Percentiles rank a stretch among this genome's conserved stretches.
These are phyloP conservation scores for Pemphredon lugubris DNA, from an alignment of 2,888 invertebrate species.

Conservation along the genomic window DNA sequence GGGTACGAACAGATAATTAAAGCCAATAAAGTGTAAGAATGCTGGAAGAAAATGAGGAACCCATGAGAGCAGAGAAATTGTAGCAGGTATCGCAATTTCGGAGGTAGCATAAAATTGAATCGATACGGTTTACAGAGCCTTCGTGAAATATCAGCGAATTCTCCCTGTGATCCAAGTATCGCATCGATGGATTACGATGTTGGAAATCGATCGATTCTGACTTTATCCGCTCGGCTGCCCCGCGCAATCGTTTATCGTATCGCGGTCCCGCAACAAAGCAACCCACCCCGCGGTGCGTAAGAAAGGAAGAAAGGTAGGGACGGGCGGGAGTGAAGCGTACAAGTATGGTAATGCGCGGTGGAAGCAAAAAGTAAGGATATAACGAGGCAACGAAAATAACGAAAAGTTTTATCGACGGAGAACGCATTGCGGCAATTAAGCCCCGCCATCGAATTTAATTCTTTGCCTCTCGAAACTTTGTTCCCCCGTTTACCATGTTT, in stretches of 20 bases:
- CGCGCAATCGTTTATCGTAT: neutral
- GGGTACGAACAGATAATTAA: no score
- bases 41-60: neutral
- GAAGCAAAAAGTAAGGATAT: conserved; percentile 6
- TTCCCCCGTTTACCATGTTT: neutral
- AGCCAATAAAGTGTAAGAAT: no score
- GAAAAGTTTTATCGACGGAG: conserved; percentile 18
- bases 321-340: no score
- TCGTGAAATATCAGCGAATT: conserved; percentile 39
- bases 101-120: conserved; percentile 45
- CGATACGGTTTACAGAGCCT: conserved; percentile 40
- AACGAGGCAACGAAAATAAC: conserved; percentile 8
- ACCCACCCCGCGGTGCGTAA: neutral
- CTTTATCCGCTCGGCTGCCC: neutral
- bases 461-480: neutral
- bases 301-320: neutral
- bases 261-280: neutral
- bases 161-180: neutral
- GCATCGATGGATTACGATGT: conserved; percentile 15
- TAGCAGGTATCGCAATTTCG: conserved; percentile 4
- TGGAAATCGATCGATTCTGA: neutral
- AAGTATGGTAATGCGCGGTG: no score
- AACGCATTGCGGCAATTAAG: conserved; percentile 29
- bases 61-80: neutral
- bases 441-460: conserved; percentile 28